A percentile compares a stretch with the other conserved stretches of the same genome.
phyloP scores from a whole-genome alignment of 92 coral and sea anemone species.

The Virgularia gustaviana region DNA sequence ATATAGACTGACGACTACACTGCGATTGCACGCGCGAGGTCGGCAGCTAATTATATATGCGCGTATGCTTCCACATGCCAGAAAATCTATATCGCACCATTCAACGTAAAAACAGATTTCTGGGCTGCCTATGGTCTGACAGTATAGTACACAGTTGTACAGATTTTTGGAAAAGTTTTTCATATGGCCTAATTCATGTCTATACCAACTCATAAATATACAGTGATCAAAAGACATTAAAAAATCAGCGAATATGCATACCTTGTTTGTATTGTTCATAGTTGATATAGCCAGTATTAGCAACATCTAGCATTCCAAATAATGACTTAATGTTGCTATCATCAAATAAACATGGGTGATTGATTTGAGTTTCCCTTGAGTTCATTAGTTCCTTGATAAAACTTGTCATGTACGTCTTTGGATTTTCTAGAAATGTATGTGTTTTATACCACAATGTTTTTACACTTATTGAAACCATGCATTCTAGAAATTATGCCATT shows the following conservation, averaged over 20 bases:
- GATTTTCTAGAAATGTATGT: slow-evolving; percentile 75
- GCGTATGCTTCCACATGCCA: neutral
- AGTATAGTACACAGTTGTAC: too few relatives aligned
- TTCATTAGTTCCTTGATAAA: slow-evolving; percentile 74
- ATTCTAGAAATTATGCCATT: too few relatives aligned
- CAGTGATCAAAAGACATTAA: neutral
- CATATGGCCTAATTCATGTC: neutral
- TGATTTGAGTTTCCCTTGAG: slow-evolving; percentile 81
- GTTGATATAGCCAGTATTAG: slow-evolving; percentile 81
- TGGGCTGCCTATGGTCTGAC: too few relatives aligned
- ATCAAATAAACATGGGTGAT: slow-evolving; percentile 86
- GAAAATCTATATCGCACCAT: neutral
- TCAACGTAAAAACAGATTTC: too few relatives aligned
- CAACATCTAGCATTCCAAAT: slow-evolving; percentile 94
- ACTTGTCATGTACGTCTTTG: slow-evolving; percentile 70
- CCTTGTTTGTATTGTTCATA: slow-evolving; percentile 96
- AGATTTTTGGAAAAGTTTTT: too few relatives aligned
- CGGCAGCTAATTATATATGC: too few relatives aligned
- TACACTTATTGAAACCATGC: too few relatives aligned
- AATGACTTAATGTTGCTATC: slow-evolving; percentile 88
- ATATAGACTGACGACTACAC: too few relatives aligned
- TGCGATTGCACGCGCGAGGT: too few relatives aligned
- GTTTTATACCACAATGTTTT: too few relatives aligned
- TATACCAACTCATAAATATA: neutral
- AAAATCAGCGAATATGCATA: neutral